These are phyloP conservation scores for Corythornis cristatus DNA, from an alignment of 2,113 vertebrate species.

Conservation along the genomic window DNA sequence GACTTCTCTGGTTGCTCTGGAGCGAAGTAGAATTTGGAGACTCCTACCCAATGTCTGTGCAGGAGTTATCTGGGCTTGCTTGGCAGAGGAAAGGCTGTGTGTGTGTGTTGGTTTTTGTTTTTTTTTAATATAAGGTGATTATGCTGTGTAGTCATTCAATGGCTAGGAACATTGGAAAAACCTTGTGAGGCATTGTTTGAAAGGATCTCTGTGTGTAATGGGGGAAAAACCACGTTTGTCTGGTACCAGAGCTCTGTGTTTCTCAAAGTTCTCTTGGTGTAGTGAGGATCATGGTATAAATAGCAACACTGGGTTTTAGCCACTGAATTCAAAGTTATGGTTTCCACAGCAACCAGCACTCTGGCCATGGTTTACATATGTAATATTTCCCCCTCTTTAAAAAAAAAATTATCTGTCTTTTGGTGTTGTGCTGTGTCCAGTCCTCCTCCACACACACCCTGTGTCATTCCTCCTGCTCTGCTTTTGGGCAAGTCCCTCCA, in stretches of 20 bases:
- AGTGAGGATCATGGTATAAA: slow-evolving; percentile 39
- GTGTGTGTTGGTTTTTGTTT: background rate
- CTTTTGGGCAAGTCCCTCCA: background rate
- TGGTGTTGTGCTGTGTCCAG: background rate
- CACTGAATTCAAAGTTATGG: slow-evolving; percentile 67
- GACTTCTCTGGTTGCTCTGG: background rate
- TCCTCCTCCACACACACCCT: background rate
- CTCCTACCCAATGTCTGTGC: background rate
- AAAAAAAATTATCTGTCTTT: background rate
- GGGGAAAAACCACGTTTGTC: fast-evolving
- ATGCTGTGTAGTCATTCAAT: background rate
- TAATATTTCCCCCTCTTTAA: slow-evolving; percentile 16
- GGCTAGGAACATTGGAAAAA: background rate
- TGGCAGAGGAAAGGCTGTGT: background rate
- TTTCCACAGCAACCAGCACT: slow-evolving; percentile 71
- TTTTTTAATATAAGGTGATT: background rate
- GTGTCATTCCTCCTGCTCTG: background rate
- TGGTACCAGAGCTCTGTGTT: background rate
- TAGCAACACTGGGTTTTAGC: slow-evolving; percentile 46
- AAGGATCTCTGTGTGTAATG: fast-evolving
- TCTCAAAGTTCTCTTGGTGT: background rate
- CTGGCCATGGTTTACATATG: background rate
- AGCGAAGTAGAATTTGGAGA: background rate
- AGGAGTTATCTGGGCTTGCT: background rate
- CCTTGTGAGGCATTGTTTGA: background rate